Evolutionary conservation across 2,888 invertebrate genomes (phyloP).

Genomic region (Heliconius charithonia): DNA sequence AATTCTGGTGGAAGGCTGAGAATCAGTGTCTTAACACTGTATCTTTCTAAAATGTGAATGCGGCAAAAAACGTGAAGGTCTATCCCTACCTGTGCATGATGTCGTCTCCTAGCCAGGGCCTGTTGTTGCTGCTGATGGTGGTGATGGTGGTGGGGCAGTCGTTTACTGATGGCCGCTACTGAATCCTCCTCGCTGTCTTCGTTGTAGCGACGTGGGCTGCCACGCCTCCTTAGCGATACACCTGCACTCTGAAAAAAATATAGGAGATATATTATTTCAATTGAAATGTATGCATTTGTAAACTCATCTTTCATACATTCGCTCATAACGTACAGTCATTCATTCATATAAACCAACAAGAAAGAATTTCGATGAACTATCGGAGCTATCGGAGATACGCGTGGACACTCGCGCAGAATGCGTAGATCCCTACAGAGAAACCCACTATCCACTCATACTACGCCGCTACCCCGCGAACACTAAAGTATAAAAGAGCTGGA

Average conservation of each 20-base stretch:
- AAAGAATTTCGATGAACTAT: no score
- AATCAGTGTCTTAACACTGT: not conserved
- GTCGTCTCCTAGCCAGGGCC: slow-evolving; percentile 48
- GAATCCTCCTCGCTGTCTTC: slow-evolving; percentile 84
- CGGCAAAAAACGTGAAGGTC: not conserved
- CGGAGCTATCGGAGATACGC: no score
- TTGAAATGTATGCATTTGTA: no score
- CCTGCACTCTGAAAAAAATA: slow-evolving; percentile 48
- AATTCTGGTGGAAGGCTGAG: no score
- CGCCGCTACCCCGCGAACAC: no score
- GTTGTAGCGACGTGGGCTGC: slow-evolving; percentile 83
- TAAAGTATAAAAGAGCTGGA: no score
- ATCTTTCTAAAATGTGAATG: not conserved
- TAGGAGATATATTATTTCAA: not conserved
- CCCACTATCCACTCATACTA: no score
- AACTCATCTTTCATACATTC: no score
- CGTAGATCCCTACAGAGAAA: no score
- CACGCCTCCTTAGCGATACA: slow-evolving; percentile 65
- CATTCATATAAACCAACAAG: no score
- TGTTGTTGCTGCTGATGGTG: slow-evolving; percentile 54
- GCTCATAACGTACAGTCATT: no score
- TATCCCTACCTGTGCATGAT: slow-evolving; percentile 34
- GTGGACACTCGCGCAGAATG: no score
- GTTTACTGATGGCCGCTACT: slow-evolving; percentile 76
- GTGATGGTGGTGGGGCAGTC: slow-evolving; percentile 60